Base-by-base conservation (phyloP, 2,113 vertebrate species). In the Corvus cornix region DNA sequence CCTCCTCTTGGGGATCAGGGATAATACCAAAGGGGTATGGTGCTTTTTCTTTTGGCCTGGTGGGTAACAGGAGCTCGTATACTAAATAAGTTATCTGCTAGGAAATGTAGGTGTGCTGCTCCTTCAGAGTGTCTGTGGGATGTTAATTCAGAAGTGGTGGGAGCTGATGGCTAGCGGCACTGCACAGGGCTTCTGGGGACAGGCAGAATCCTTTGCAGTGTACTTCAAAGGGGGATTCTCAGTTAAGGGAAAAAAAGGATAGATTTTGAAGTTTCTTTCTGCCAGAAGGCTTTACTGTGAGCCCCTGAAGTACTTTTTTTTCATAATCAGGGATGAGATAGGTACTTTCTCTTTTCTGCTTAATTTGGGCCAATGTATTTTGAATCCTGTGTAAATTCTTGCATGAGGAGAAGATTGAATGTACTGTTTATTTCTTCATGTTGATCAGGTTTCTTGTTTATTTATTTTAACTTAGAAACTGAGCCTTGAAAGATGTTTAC, bases 211-310 rank as follows among this genome's bases (percentile, higher is more conserved):
- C 93, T 96, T 96, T 97, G 90, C 93, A 93, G 84, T 84, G 49
- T 41, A 97, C 94, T 96, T 91, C 91, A 95, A 87, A 97, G 92
- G 80, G 77, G 93, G 49, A 87, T 84, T 97, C 95, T 93, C 77
- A 93, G 93, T 95, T 93, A 77, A 75, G 74, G 58, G 93, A 93
- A 81, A 91, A 93, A 84, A 95, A 93, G 48, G 89, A 95, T 78
- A 96, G 92, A 97, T 95, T 97, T 96, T 97, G 96, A 97, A 97
- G 96, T 97, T 97, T 95, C 95, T 96, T 94, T 94, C 95, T 97
- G 96, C 95, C 97, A 97, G 96, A 94, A 97, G 96, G 94, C 96
- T 97, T 96, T 95, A 95, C 94, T 11, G 69, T 0, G 13, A 96
- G 92, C 87, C 91, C 96, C 97, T 95, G 93, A 97, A 96, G 92